A percentile compares a stretch with the other conserved stretches of the same genome.
Conservation (phyloP, 2,888 invertebrate species). For the Tridacna crocea region DNA sequence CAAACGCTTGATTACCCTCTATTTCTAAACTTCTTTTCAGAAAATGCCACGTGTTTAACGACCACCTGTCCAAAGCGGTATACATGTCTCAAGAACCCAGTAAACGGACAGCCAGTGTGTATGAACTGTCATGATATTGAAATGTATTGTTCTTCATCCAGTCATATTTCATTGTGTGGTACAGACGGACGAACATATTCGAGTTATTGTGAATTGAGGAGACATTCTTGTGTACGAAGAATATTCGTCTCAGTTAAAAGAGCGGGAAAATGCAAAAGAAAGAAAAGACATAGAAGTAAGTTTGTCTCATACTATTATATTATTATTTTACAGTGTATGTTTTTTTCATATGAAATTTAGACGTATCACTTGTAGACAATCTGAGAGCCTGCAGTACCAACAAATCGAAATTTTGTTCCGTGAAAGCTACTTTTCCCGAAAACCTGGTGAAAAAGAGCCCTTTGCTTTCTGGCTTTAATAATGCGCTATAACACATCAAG, state of each 20-base stretch:
- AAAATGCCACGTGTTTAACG: slow-evolving; percentile 36
- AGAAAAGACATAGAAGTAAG: slow-evolving; percentile 23
- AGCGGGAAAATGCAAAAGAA: slow-evolving; percentile 84
- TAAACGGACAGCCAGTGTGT: slow-evolving; percentile 89
- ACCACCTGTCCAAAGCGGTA: slow-evolving; percentile 84
- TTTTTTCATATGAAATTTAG: no score
- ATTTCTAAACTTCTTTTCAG: slow-evolving; percentile 32
- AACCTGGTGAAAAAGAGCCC: no score
- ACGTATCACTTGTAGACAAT: no score
- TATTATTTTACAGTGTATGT: no score
- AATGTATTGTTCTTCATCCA: slow-evolving; percentile 26
- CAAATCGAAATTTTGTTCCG: no score
- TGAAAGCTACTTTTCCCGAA: no score
- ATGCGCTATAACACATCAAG: no score
- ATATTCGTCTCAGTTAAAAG: slow-evolving; percentile 89
- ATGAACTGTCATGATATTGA: slow-evolving; percentile 33
- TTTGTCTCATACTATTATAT: neutral
- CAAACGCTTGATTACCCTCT: no score
- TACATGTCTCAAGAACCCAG: slow-evolving; percentile 88
- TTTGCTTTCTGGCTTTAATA: no score
- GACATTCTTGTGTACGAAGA: slow-evolving; percentile 90
- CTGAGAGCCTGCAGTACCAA: no score
- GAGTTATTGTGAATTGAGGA: slow-evolving; percentile 92
- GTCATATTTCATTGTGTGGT: slow-evolving; percentile 87
- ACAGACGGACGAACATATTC: slow-evolving; percentile 90